Evolutionary conservation across 92 coral and sea anemone genomes (phyloP), one percentile per base, ranked within the genome.

Genomic region (Phenganax marumi): DNA sequence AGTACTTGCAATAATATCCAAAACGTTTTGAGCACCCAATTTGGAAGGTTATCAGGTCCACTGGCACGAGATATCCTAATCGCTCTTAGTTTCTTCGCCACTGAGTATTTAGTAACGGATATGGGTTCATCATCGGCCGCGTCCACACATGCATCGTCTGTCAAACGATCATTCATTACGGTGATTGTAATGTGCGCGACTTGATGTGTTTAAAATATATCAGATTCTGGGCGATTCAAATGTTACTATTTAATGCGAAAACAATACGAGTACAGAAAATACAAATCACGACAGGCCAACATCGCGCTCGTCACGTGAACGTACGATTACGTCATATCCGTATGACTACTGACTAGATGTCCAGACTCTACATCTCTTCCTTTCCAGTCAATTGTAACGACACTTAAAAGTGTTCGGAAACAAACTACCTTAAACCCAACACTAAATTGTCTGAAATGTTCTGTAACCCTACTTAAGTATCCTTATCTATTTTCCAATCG

Each of bases 21-120:
- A 64, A 50, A 85, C 65, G 84, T 85, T 65, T 11, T 84, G n/a
- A 87, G 51, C n/a, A 84, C 78, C 81, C 90, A 88, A 70, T 76
- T 81, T 12, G 89, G 89, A 14, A 81, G 86, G 52, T 81, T 80
- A 48, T 89, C 87, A 9, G 91, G 91, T 8, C 91, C 84, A 86
- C 87, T 66, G 55, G n/a, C n/a, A n/a, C n/a, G n/a, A n/a, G n/a
- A n/a, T n/a, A n/a, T n/a, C n/a, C n/a, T n/a, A n/a, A n/a, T n/a
- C n/a, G n/a, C n/a, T n/a, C n/a, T n/a, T n/a, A n/a, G n/a, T n/a
- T n/a, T n/a, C n/a, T n/a, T n/a, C n/a, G n/a, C 73, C 13, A 88
- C 89, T 51, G 86, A 65, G 19, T 58, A 64, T 58, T 84, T 84
- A 63, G 65, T 81, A 61, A 88, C 89, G 10, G 60, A 53, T 77